phyloP scores from a whole-genome alignment of 2,888 invertebrate genomes.

The Carabus problematicus region DNA sequence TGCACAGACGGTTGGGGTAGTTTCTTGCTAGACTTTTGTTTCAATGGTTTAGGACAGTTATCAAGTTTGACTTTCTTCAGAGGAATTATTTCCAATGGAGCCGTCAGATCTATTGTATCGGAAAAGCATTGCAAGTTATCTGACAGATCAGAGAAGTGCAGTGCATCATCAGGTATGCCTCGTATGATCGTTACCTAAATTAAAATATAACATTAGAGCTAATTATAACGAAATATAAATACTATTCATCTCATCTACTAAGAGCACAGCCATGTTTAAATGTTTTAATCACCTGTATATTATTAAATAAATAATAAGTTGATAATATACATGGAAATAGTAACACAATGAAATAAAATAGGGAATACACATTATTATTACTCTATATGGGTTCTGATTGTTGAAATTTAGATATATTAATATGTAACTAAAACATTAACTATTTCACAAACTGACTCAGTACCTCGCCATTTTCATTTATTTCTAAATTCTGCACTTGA shows the following conservation, averaged over 20 bases:
- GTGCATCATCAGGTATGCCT: constrained; percentile 26
- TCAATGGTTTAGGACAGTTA: constrained; percentile 12
- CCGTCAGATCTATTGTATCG: constrained; percentile 26
- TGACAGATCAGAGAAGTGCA: constrained; percentile 33
- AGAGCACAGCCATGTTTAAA: background rate
- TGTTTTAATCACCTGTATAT: no score
- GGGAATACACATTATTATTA: no score
- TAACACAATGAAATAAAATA: no score
- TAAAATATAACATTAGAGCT: background rate
- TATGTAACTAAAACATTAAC: background rate
- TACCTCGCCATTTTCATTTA: constrained; percentile 41
- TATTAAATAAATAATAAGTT: no score
- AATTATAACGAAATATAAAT: background rate
- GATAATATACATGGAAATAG: no score
- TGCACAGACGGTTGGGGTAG: background rate
- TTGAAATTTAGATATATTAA: constrained; percentile 7
- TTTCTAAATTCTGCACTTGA: constrained; percentile 41
- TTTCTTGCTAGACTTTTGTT: constrained; percentile 18
- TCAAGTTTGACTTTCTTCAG: constrained; percentile 37
- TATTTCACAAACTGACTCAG: background rate
- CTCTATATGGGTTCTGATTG: background rate
- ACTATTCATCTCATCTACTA: background rate
- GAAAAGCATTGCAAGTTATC: constrained; percentile 31
- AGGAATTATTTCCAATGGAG: constrained; percentile 36
- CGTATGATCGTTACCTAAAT: constrained; percentile 38